Base-by-base conservation (phyloP, 2,888 invertebrate species). In the Brachyptera putata region DNA sequence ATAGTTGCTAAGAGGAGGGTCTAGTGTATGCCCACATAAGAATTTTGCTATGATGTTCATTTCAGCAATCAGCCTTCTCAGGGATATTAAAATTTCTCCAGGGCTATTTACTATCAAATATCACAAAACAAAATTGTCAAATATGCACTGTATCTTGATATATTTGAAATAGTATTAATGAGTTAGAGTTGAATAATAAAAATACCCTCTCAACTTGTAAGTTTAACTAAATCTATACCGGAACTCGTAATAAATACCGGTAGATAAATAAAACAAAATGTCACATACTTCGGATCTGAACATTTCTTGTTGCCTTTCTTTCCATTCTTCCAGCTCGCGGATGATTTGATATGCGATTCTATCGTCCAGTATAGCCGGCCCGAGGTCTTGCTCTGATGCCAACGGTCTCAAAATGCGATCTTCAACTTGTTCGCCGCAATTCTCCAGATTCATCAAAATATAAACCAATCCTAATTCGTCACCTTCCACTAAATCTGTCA, bases 321-420 rank as follows among this genome's bases (percentile, higher is more conserved):
- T 89, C 89, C 89, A 90, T 22, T 82, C 82, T 68, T 86, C 86
- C 1, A 90, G 73, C 63, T 87, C 86, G 34, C 83, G 79, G 0
- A 87, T 80, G 66, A 83, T 80, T 71, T 80, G 81, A 21, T 79
- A 73, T 0, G 76, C 75, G 62, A 77, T 34, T 61, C 67, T 69
- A 39, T 74, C 73, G 55, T 75, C 70, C 22, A 73, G 64, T 58
- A 71, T 70, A 21, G 73, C 71, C 11, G 72, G 72, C 0, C 72
- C 73, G 24, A 72, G 64, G 65, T 70, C 70, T 64, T 72, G 70
- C 36, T 62, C 71, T 72, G 61, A 56, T 61, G 13, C 26, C 39
- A 49, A 14, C 16, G 14, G 41, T n/a, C 22, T 39, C 0, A 43
- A 41, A 9, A 34, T 58, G 11, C 39, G n/a, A 18, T 21, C n/a